Conservation (phyloP, 2,888 invertebrate genomes). For the Aproaerema taeniolella region DNA sequence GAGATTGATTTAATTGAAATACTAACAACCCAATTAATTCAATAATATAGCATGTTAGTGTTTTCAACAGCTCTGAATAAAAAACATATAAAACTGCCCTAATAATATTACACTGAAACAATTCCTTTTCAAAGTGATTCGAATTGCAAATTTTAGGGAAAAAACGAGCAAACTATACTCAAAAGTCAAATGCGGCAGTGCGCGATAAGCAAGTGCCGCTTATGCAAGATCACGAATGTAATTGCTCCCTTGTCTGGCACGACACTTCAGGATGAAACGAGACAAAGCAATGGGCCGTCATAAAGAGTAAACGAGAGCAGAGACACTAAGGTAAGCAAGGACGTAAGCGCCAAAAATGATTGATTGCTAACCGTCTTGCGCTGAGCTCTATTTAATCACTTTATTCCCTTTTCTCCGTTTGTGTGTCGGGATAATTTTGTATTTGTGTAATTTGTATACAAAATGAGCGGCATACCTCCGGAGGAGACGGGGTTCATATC, state of each 20-base stretch:
- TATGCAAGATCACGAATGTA: conserved; percentile 79
- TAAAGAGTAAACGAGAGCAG: conserved; percentile 44
- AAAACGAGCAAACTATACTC: conserved; percentile 68
- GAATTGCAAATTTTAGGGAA: conserved; percentile 72
- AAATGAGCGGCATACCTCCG: conserved; percentile 64
- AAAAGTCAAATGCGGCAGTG: conserved; percentile 71
- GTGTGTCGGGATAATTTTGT: conserved; percentile 75
- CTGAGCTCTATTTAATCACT: conserved; percentile 79
- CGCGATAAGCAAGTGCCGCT: conserved; percentile 75
- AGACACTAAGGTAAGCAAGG: conserved; percentile 53
- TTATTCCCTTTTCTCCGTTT: conserved; percentile 78
- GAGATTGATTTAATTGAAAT: too few relatives aligned
- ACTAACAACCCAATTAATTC: too few relatives aligned
- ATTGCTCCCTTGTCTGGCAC: conserved; percentile 78
- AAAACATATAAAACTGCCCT: not conserved
- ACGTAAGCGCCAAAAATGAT: conserved; percentile 76
- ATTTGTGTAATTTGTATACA: conserved; percentile 76
- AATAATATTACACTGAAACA: conserved; percentile 25
- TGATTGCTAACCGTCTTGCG: conserved; percentile 76
- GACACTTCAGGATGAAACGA: conserved; percentile 73
- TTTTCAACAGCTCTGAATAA: too few relatives aligned
- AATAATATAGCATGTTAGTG: too few relatives aligned
- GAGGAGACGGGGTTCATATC: conserved; percentile 58
- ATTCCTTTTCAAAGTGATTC: conserved; percentile 55
- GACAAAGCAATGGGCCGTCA: conserved; percentile 34